These are phyloP conservation scores for Gandaritis pyraliata DNA, from an alignment of 2,888 invertebrate genomes.

Conservation along the genomic window DNA sequence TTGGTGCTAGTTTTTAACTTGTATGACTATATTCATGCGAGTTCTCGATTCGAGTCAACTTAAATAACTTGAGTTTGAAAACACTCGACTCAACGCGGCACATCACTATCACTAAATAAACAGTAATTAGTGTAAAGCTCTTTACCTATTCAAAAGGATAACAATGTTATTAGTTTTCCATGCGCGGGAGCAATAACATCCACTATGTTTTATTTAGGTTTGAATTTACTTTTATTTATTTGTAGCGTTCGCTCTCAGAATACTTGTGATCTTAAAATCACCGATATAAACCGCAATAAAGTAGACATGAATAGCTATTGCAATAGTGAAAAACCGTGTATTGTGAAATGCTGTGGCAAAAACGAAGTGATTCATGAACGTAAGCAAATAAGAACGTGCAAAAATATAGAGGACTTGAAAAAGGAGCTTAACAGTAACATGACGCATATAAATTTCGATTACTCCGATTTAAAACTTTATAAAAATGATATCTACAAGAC, in stretches of 20 bases:
- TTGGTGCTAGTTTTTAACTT: no score
- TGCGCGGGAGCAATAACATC: background rate
- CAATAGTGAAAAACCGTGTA: constrained; percentile 19
- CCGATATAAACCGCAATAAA: constrained; percentile 10
- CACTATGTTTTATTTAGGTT: constrained; percentile 16
- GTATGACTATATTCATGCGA: no score
- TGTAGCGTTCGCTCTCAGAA: background rate
- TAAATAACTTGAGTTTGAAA: no score
- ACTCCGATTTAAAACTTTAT: constrained; percentile 12
- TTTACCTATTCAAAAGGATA: no score
- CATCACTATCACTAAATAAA: no score
- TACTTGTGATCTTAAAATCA: background rate
- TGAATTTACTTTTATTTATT: background rate
- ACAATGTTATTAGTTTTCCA: no score
- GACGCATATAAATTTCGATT: constrained; percentile 3
- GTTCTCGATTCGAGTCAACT: no score
- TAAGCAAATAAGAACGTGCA: background rate
- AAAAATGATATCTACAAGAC: constrained; percentile 15
- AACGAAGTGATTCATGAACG: constrained; percentile 15
- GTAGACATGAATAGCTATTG: constrained; percentile 9
- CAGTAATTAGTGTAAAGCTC: no score
- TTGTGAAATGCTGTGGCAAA: constrained; percentile 31
- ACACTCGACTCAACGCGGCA: no score
- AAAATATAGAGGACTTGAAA: background rate
- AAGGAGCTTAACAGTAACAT: background rate